These are phyloP conservation scores for Aspidapion aeneum DNA, from an alignment of 2,888 invertebrate genomes.

Conservation along the genomic window DNA sequence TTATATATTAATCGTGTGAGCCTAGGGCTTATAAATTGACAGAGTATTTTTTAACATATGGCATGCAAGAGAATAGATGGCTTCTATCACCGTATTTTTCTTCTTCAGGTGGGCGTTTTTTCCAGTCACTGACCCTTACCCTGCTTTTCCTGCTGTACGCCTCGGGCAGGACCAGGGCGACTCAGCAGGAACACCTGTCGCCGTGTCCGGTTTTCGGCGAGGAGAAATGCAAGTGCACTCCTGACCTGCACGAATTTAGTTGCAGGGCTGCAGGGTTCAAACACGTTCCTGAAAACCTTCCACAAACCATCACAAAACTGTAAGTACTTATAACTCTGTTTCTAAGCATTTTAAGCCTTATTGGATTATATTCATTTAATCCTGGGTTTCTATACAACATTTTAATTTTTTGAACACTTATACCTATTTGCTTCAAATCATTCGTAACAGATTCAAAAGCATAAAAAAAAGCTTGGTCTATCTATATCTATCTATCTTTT, in stretches of 20 bases:
- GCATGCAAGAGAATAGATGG: too few species aligned
- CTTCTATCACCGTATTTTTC: neutral
- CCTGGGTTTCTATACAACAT: too few species aligned
- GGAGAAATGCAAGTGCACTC: constrained; percentile 31
- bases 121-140: neutral
- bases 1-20: too few species aligned
- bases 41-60: too few species aligned
- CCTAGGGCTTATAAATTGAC: too few species aligned
- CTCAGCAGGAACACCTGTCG: constrained; percentile 21
- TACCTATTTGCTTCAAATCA: too few species aligned
- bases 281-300: constrained; percentile 29
- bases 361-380: too few species aligned
- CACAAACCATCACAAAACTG: constrained; percentile 33
- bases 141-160: constrained; percentile 5
- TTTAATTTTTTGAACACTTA: too few species aligned
- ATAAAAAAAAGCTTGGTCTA: too few species aligned
- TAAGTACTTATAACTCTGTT: constrained; percentile 28
- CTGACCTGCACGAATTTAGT: constrained; percentile 33
- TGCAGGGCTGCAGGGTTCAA: constrained; percentile 33
- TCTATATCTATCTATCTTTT: too few species aligned
- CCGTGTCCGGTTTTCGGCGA: constrained; percentile 30
- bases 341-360: too few species aligned
- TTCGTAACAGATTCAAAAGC: too few species aligned
- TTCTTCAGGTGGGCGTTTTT: neutral
- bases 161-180: neutral